Conservation (phyloP, 2,888 invertebrate genomes). For the Epinotia bilunana region DNA sequence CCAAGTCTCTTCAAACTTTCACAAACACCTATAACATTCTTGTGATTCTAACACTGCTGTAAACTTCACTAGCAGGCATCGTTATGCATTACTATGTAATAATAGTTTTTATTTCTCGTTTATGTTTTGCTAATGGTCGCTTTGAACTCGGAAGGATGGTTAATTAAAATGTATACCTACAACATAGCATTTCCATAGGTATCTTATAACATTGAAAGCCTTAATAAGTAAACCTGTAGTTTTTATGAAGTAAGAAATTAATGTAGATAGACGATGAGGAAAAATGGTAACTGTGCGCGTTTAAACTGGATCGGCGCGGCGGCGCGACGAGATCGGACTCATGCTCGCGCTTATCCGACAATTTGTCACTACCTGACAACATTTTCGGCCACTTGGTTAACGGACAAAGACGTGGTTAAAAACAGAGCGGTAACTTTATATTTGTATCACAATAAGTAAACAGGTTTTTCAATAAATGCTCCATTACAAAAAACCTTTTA, state of each 20-base stretch:
- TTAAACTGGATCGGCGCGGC: slow-evolving; percentile 35
- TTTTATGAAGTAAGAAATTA: background rate
- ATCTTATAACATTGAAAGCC: background rate
- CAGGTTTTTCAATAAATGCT: background rate
- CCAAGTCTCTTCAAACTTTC: slow-evolving; percentile 11
- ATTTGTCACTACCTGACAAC: slow-evolving; percentile 77
- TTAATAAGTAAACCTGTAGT: background rate
- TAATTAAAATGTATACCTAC: background rate
- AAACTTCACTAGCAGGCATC: background rate
- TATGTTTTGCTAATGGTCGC: background rate
- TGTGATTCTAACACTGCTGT: slow-evolving; percentile 2
- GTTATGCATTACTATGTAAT: background rate
- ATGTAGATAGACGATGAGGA: background rate
- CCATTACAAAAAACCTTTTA: no score
- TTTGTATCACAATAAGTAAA: background rate
- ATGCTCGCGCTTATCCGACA: slow-evolving; percentile 74
- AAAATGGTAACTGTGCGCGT: slow-evolving; percentile 19
- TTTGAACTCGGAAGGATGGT: background rate
- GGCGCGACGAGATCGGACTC: slow-evolving; percentile 53
- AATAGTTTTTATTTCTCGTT: no score
- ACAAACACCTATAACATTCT: slow-evolving; percentile 1
- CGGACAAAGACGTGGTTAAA: slow-evolving; percentile 54
- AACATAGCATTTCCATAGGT: background rate
- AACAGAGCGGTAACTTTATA: slow-evolving; percentile 22
- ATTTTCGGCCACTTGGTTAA: slow-evolving; percentile 67